Evolutionary conservation across 2,113 vertebrate genomes (phyloP), one percentile per base, ranked within the genome.

Genomic region (Echinops telfairi): DNA sequence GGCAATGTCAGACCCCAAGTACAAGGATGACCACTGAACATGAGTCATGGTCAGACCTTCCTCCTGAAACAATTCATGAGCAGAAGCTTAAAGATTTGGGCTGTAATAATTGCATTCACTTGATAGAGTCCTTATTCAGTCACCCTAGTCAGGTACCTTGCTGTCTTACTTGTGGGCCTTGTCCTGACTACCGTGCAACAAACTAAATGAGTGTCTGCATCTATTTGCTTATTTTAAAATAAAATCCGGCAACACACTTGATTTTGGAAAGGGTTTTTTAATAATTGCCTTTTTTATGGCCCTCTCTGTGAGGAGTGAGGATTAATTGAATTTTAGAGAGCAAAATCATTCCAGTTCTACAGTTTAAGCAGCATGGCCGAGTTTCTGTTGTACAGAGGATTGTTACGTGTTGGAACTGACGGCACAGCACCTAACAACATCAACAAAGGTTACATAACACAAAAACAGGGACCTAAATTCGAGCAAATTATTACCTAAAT

Each of bases 321-420:
- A 89, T 75, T 81, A 70, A 89, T 88, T 58, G 83, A 88, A 38
- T 91, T 90, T 85, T 20, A 89, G 91, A 85, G 75, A 83, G 12
- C 1, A 25, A 80, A 83, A 93, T 88, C 88, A 96, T 92, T 88
- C 22, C 81, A 88, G 83, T 82, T 66, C 31, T 66, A 15, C 38
- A 33, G 71, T 60, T 31, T 66, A 36, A 38, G 60, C 60, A 62
- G 60, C 17, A 62, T 7, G 60, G 60, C 22, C 14, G 60, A 11
- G 60, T 62, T 62, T 62, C 60, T 62, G 22, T 62, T 19, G 60
- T 62, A 62, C 60, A 62, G 16, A 62, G 60, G 60, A 60, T 60
- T 20, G 6, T 12, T 16, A 60, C 15, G 58, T 47, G 43, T 47
- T 47, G 43, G 43, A 10, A 47, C 43, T 5, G 58, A 60, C 15